Conservation (phyloP, 2,113 vertebrate genomes). For the Prunella himalayana region DNA sequence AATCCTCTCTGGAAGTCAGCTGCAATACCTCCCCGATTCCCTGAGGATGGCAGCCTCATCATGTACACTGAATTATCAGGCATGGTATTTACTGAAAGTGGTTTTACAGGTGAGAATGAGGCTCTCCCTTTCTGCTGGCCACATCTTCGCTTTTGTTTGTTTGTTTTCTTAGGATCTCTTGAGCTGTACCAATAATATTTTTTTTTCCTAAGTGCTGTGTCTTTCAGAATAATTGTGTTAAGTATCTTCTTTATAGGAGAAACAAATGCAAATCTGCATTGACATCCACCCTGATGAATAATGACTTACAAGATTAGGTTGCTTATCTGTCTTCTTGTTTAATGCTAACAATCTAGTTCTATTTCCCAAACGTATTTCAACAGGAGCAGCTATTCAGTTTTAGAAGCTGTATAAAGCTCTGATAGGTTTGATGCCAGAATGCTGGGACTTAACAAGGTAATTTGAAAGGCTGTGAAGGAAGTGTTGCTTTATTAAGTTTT, state of each 20-base stretch:
- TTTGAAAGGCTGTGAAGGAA: neutral
- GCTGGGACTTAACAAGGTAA: neutral
- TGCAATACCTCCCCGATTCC: neutral
- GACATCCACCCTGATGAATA: neutral
- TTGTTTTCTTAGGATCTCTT: neutral
- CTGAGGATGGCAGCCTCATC: conserved; percentile 51
- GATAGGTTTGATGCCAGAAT: neutral
- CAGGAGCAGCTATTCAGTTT: neutral
- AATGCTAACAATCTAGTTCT: neutral
- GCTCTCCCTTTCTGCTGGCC: neutral
- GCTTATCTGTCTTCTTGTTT: neutral
- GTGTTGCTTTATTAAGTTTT: neutral
- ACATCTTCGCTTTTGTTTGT: neutral
- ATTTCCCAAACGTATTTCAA: neutral
- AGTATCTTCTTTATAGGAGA: neutral
- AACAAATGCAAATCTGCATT: neutral
- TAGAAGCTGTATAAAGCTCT: neutral
- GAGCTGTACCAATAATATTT: neutral
- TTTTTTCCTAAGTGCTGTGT: neutral
- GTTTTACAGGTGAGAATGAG: neutral
- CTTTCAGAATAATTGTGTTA: neutral
- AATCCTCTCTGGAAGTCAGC: neutral
- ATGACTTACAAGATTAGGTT: neutral
- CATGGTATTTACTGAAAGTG: neutral
- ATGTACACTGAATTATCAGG: neutral